phyloP scores from a whole-genome alignment of 2,888 invertebrate genomes.

The Melieria picta region DNA sequence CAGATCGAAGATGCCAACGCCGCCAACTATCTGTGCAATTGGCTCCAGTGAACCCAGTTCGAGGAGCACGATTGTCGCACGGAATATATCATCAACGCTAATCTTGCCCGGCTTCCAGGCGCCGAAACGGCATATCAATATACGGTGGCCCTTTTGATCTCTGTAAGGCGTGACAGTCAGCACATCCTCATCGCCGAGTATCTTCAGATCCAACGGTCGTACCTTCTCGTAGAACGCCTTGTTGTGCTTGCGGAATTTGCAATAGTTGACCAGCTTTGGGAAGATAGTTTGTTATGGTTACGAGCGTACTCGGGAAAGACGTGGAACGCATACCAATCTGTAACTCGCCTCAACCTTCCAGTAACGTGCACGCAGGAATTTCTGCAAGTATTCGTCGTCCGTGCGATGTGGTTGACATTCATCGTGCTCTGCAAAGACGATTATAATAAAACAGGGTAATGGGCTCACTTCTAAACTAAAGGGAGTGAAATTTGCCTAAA shows the following conservation, averaged over 20 bases:
- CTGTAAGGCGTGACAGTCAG: slow-evolving; percentile 80
- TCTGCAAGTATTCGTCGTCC: slow-evolving; percentile 79
- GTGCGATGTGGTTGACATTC: slow-evolving; percentile 79
- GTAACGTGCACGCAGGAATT: slow-evolving; percentile 79
- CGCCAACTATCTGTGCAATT: slow-evolving; percentile 79
- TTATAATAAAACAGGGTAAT: too few relatives aligned
- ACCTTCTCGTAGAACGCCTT: slow-evolving; percentile 75
- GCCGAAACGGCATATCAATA: slow-evolving; percentile 76
- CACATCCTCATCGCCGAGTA: slow-evolving; percentile 75
- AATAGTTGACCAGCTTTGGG: slow-evolving; percentile 74
- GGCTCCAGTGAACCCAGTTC: slow-evolving; percentile 81
- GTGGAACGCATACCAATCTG: slow-evolving; percentile 72
- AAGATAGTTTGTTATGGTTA: not conserved
- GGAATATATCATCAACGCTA: slow-evolving; percentile 76
- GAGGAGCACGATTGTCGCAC: slow-evolving; percentile 75
- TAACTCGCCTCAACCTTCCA: slow-evolving; percentile 79
- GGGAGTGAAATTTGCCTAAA: slow-evolving; percentile 69
- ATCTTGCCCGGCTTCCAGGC: slow-evolving; percentile 79
- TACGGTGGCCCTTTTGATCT: slow-evolving; percentile 78
- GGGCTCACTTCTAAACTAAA: not conserved
- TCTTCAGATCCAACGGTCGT: slow-evolving; percentile 72
- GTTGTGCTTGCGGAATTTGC: slow-evolving; percentile 78
- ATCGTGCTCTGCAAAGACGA: slow-evolving; percentile 73
- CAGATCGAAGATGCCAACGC: slow-evolving; percentile 80
- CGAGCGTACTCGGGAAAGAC: not conserved